These are phyloP conservation scores for Micrasema minimum DNA, from an alignment of 1,140 invertebrate genomes.

Conservation along the genomic window DNA sequence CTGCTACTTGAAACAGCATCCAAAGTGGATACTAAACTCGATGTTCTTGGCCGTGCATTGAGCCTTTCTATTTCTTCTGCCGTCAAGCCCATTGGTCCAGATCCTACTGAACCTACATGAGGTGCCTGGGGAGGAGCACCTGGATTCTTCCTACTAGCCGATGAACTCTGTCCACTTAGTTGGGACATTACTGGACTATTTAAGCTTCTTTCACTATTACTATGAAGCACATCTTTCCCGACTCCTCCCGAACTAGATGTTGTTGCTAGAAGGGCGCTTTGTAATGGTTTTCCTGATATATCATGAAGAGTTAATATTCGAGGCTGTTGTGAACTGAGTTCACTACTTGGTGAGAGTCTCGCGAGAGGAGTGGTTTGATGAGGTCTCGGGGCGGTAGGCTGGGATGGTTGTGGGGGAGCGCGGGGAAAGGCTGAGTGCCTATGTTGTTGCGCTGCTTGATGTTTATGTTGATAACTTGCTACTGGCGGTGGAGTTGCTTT, in stretches of 20 bases:
- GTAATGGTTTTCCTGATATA: constrained; percentile 91
- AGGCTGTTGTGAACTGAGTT: constrained; percentile 89
- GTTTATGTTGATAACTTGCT: constrained; percentile 81
- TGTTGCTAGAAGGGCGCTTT: constrained; percentile 87
- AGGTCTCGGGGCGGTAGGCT: constrained; percentile 72
- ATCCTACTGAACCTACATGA: constrained; percentile 69
- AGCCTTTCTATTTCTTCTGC: constrained; percentile 93
- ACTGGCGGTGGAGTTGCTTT: constrained; percentile 83
- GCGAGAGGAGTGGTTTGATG: constrained; percentile 91
- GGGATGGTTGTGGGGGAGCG: constrained; percentile 75
- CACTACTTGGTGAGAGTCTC: constrained; percentile 89
- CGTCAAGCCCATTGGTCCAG: constrained; percentile 83
- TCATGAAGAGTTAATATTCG: constrained; percentile 92
- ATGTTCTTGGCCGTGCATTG: constrained; percentile 85
- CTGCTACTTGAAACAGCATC: constrained; percentile 94
- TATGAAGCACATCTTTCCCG: constrained; percentile 84
- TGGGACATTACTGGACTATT: constrained; percentile 93
- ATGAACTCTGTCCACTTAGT: constrained; percentile 84
- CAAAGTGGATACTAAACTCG: constrained; percentile 90
- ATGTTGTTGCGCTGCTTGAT: constrained; percentile 75
- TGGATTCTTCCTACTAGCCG: constrained; percentile 75
- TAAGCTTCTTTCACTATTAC: constrained; percentile 88
- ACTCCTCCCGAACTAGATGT: constrained; percentile 87
- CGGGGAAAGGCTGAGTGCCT: constrained; percentile 74
- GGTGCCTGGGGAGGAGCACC: constrained; percentile 70